Percentiles rank a stretch among this genome's conserved stretches.
Evolutionary conservation across 2,797 vertebrate genomes (phyloP).

Genomic region (Strix occidentalis): DNA sequence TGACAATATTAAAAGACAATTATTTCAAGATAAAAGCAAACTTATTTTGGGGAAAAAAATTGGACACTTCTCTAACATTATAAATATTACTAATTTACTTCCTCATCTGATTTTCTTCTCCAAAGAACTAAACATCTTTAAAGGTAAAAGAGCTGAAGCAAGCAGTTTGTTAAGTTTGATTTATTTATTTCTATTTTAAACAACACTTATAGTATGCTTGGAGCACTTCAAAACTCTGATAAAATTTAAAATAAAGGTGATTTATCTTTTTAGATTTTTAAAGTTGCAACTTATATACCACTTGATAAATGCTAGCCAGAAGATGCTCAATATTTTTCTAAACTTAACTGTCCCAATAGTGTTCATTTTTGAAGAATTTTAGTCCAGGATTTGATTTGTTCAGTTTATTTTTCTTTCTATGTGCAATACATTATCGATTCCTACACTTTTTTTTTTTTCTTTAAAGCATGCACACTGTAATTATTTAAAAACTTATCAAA

Average conservation of each 20-base stretch:
- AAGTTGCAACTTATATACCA: neutral
- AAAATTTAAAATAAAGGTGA: neutral
- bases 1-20: neutral
- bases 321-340: neutral
- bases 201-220: neutral
- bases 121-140: neutral
- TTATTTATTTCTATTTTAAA: constrained; percentile 9
- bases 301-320: neutral
- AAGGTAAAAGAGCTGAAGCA: neutral
- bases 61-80: neutral
- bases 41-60: neutral
- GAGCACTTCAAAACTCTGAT: neutral
- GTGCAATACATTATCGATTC: neutral
- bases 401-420: neutral
- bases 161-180: neutral
- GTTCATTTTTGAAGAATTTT: neutral
- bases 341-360: neutral
- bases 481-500: neutral
- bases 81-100: neutral
- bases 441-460: neutral
- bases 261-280: neutral
- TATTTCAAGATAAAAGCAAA: neutral
- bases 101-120: neutral
- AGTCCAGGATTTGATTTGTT: neutral
- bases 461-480: neutral